phyloP scores from a whole-genome alignment of 2,888 invertebrate species.

The Scaptomyza parva region DNA sequence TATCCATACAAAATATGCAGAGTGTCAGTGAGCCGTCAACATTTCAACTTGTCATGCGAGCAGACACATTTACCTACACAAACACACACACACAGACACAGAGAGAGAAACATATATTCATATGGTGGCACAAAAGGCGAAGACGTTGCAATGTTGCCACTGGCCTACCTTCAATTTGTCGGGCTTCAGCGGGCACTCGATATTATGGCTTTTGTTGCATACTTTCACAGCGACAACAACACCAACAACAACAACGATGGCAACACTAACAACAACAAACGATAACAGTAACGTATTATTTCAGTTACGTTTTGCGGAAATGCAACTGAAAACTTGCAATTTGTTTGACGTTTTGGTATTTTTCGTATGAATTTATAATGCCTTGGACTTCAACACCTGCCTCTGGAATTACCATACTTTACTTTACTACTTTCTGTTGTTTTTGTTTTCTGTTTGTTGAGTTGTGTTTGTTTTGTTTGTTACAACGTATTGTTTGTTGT shows the following conservation, averaged over 20 bases:
- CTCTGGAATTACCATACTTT: conserved; percentile 43
- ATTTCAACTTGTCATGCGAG: conserved; percentile 78
- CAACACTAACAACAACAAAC: neutral
- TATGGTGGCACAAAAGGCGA: conserved; percentile 37
- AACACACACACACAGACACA: conserved; percentile 19
- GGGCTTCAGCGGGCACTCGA: conserved; percentile 61
- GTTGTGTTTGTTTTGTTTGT: conserved; percentile 32
- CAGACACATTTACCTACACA: conserved; percentile 47
- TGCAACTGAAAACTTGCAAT: conserved; percentile 79
- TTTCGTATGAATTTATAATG: conserved; percentile 76
- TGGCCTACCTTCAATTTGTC: conserved; percentile 76
- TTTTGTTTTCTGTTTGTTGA: conserved; percentile 26
- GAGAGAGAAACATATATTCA: neutral
- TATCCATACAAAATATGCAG: conserved; percentile 32
- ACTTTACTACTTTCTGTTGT: no score
- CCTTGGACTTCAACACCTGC: conserved; percentile 72
- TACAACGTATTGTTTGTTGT: conserved; percentile 31
- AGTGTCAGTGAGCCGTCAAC: conserved; percentile 76
- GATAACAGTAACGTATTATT: conserved; percentile 65
- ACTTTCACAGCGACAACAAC: conserved; percentile 36
- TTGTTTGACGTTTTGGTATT: conserved; percentile 78
- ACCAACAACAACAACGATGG: neutral
- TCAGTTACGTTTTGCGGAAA: conserved; percentile 77
- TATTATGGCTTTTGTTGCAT: conserved; percentile 68
- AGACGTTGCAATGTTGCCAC: conserved; percentile 50